Conservation (phyloP, 92 coral and sea anemone species). For the Parazoanthus darwini region DNA sequence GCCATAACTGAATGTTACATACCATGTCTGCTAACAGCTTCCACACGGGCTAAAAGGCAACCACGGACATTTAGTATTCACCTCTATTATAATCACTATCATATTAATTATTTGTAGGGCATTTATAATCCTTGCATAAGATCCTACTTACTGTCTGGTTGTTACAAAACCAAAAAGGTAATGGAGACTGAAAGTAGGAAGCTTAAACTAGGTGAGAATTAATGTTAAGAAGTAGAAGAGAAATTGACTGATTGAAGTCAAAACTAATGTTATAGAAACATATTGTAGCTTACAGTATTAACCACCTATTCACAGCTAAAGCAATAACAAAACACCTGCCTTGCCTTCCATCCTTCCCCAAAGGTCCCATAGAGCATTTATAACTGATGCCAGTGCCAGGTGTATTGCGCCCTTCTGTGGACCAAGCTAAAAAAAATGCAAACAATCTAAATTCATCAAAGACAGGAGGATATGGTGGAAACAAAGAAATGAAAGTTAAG, state of each 20-base stretch:
- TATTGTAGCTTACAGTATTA: neutral
- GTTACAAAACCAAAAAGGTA: too few relatives aligned
- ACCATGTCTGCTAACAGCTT: conserved; percentile 97
- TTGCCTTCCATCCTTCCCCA: conserved; percentile 97
- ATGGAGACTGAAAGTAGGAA: too few relatives aligned
- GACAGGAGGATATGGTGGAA: neutral
- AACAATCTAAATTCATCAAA: neutral
- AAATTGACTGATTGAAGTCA: too few relatives aligned
- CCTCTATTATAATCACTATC: too few relatives aligned
- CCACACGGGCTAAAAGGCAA: conserved; percentile 90
- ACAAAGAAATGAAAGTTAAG: neutral
- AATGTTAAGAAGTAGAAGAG: too few relatives aligned
- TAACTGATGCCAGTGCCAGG: conserved; percentile 86
- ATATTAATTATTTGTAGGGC: too few relatives aligned
- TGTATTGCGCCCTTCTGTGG: conserved; percentile 97
- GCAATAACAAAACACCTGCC: conserved; percentile 40
- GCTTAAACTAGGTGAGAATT: too few relatives aligned
- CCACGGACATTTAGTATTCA: neutral
- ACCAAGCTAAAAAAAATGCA: conserved; percentile 70
- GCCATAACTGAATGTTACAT: conserved; percentile 30
- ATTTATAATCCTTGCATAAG: too few relatives aligned
- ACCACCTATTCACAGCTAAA: neutral
- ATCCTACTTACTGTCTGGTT: too few relatives aligned
- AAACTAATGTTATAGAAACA: too few relatives aligned
- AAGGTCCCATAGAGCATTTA: conserved; percentile 96